These are phyloP conservation scores for Monarcha castaneiventris DNA, from an alignment of 2,113 vertebrate genomes.

Conservation along the genomic window DNA sequence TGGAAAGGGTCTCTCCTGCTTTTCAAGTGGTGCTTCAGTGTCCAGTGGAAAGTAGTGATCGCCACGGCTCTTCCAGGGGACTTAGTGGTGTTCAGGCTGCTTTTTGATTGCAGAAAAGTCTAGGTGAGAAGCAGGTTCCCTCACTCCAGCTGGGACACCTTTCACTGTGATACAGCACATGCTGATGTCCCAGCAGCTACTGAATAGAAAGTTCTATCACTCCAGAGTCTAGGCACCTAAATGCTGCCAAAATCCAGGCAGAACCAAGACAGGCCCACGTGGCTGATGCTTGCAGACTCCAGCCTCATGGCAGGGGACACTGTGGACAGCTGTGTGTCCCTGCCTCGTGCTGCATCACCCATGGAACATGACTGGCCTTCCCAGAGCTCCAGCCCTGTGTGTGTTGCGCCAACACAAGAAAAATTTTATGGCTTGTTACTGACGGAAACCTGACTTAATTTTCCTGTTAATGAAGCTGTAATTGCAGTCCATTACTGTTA, in stretches of 20 bases:
- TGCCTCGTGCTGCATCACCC: not conserved
- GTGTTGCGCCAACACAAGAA: not conserved
- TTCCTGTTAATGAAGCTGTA: not conserved
- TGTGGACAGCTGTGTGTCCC: fast-evolving
- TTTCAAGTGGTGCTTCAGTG: not conserved
- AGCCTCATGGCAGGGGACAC: not conserved
- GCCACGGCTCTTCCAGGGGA: not conserved
- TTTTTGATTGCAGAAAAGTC: not conserved
- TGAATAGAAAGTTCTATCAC: not conserved
- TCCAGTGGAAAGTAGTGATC: not conserved
- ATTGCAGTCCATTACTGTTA: not conserved
- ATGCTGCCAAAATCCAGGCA: not conserved
- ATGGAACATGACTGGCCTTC: not conserved
- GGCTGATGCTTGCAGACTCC: not conserved
- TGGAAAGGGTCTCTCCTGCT: not conserved
- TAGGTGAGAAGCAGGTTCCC: not conserved
- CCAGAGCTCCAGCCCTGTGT: not conserved
- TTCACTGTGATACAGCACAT: fast-evolving
- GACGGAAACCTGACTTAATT: not conserved
- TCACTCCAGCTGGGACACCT: not conserved
- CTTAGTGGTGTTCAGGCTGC: fast-evolving
- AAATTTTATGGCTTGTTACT: not conserved
- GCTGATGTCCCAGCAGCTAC: not conserved
- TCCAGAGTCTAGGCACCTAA: not conserved
- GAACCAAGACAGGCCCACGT: fast-evolving